Evolutionary conservation across 1,140 invertebrate genomes (phyloP).

Genomic region (Calephelis virginiensis): DNA sequence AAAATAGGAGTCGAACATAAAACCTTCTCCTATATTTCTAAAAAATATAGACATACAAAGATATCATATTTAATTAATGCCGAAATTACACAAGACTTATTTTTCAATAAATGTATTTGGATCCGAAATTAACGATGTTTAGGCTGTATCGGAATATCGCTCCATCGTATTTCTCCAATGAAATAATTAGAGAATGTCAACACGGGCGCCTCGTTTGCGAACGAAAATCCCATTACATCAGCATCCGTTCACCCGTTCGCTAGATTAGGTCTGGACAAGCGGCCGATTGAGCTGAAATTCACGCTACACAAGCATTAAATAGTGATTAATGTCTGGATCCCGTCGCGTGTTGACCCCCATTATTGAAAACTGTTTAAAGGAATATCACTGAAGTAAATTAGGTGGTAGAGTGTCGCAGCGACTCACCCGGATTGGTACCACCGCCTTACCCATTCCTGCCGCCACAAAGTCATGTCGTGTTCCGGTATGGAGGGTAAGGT

Average conservation of each 20-base stretch:
- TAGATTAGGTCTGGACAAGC: conserved; percentile 16
- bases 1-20: too few relatives aligned
- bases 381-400: too few relatives aligned
- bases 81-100: too few relatives aligned
- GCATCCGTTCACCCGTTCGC: conserved; percentile 8
- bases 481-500: too few relatives aligned
- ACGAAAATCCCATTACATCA: conserved; percentile 14
- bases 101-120: too few relatives aligned
- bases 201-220: conserved; percentile 10
- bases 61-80: too few relatives aligned
- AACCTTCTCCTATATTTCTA: too few relatives aligned
- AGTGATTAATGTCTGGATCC: conserved; percentile 11
- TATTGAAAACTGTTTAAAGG: conserved; percentile 1
- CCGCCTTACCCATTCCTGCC: too few relatives aligned
- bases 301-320: conserved; percentile 13
- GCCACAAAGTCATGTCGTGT: too few relatives aligned
- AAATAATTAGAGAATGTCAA: conserved; percentile 17
- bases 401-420: too few relatives aligned
- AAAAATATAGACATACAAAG: too few relatives aligned
- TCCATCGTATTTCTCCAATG: conserved; percentile 6
- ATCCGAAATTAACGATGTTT: conserved; percentile 1
- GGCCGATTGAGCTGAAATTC: conserved; percentile 18
- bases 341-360: background rate
- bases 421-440: too few relatives aligned
- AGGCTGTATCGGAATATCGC: background rate